Evolutionary conservation across 2,113 vertebrate species (phyloP), one percentile per base, ranked within the genome.

Genomic region (Rhinopomastus cyanomelas): DNA sequence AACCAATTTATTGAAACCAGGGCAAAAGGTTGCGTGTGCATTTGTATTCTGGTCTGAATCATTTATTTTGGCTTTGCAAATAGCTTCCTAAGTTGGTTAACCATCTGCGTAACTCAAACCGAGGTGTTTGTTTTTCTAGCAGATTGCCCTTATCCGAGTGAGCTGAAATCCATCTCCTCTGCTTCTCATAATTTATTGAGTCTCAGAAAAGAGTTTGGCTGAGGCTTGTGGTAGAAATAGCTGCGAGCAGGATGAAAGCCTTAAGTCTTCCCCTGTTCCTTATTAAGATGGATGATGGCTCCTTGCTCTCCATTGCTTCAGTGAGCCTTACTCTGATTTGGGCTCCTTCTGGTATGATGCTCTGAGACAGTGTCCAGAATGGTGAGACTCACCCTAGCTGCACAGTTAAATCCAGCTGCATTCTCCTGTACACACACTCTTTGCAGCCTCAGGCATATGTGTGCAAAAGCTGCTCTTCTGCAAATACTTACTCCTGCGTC

Each of bases 31-130:
- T 94, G 84, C 59, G 23, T 6, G 81, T 11, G 6, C 48, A 34
- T 88, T 95, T 94, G 65, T 69, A 39, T 90, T 88, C 90, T 79
- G 75, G 55, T 52, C 78, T 69, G 90, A 66, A 62, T 71, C 26
- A 89, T 94, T 96, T 96, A 89, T 94, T 95, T 94, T 95, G 84
- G 90, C 91, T 91, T 90, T 83, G 82, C 76, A 81, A 93, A 89
- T 48, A 64, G 85, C 85, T 96, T 95, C 93, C 93, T 71, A 56
- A 80, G 89, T 21, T 87, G 93, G 93, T 93, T 95, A 91, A 91
- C 89, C 91, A n/a, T 86, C 92, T 92, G 92, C 16, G 0, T 20
- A 46, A 46, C 88, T 87, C 81, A 5, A 32, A 87, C 52, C 2
- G 4, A 85, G 87, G 87, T 83, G 91, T 92, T 96, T 95, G 94